Evolutionary conservation across 2,888 invertebrate genomes (phyloP).

Genomic region (Drosophila paramelanica): DNA sequence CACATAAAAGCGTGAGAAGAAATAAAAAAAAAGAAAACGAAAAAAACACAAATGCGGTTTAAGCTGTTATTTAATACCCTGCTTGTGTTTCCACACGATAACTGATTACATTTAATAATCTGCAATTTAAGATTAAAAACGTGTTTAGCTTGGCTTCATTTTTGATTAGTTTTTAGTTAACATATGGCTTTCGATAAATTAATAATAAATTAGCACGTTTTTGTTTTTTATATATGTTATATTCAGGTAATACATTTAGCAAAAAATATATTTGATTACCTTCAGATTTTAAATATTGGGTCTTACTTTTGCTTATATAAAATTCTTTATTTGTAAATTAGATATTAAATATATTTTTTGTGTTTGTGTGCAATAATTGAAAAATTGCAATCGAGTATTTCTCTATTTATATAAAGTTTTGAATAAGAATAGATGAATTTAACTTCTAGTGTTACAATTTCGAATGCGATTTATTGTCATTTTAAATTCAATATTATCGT

Average conservation of each 20-base stretch:
- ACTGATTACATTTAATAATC: not conserved
- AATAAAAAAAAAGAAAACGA: not conserved
- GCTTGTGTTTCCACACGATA: too few species aligned
- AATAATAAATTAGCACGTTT: not conserved
- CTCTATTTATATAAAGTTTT: too few species aligned
- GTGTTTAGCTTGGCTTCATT: not conserved
- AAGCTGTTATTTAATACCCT: not conserved
- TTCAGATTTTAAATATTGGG: too few species aligned
- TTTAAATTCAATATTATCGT: slow-evolving; percentile 30
- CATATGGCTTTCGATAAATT: not conserved
- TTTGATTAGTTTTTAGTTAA: not conserved
- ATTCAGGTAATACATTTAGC: too few species aligned
- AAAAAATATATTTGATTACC: too few species aligned
- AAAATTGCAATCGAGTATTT: too few species aligned
- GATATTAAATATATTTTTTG: too few species aligned
- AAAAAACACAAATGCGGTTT: not conserved
- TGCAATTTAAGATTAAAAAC: not conserved
- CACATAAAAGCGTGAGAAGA: slow-evolving; percentile 13
- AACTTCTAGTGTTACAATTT: not conserved
- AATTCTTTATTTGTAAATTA: too few species aligned
- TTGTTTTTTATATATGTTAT: not conserved
- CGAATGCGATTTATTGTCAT: slow-evolving; percentile 16
- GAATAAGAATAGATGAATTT: not conserved
- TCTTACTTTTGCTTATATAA: too few species aligned
- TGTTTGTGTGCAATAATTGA: too few species aligned